phyloP scores from a whole-genome alignment of 2,888 invertebrate genomes.

The Periphyllus acericola region DNA sequence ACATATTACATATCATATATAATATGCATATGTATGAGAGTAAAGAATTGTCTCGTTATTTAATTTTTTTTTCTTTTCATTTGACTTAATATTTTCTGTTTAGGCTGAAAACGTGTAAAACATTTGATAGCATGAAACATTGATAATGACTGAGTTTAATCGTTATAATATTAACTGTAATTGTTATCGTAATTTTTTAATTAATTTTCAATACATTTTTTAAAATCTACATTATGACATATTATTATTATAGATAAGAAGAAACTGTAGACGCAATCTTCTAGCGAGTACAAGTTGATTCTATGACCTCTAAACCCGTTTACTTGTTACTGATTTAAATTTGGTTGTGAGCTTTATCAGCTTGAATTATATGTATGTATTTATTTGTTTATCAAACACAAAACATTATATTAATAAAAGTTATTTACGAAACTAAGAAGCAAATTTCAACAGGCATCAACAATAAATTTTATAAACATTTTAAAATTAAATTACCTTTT shows the following conservation, averaged over 20 bases:
- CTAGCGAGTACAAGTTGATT: slow-evolving; percentile 30
- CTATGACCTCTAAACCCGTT: slow-evolving; percentile 44
- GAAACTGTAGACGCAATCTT: slow-evolving; percentile 18
- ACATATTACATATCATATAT: too few species aligned
- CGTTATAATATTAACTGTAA: slow-evolving; percentile 43
- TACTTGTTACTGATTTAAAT: slow-evolving; percentile 26
- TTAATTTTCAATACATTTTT: slow-evolving; percentile 51
- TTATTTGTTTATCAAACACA: slow-evolving; percentile 27
- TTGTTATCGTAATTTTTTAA: slow-evolving; percentile 55
- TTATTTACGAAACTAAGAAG: not conserved
- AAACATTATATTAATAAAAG: slow-evolving; percentile 5
- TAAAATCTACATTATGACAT: slow-evolving; percentile 53
- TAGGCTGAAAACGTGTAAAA: slow-evolving; percentile 29
- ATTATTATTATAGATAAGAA: slow-evolving; percentile 51
- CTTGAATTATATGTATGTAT: slow-evolving; percentile 17
- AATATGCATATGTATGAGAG: too few species aligned
- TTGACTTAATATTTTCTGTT: slow-evolving; percentile 6
- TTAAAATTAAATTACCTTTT: not conserved
- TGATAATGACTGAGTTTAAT: slow-evolving; percentile 29
- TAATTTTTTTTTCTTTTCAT: slow-evolving; percentile 15
- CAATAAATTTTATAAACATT: not conserved
- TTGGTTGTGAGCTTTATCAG: slow-evolving; percentile 15
- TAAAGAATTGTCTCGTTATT: not conserved
- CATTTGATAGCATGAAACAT: slow-evolving; percentile 19
- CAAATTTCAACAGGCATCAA: not conserved